Evolutionary conservation across 2,113 vertebrate genomes (phyloP).

Genomic region (Phalacrocorax aristotelis): DNA sequence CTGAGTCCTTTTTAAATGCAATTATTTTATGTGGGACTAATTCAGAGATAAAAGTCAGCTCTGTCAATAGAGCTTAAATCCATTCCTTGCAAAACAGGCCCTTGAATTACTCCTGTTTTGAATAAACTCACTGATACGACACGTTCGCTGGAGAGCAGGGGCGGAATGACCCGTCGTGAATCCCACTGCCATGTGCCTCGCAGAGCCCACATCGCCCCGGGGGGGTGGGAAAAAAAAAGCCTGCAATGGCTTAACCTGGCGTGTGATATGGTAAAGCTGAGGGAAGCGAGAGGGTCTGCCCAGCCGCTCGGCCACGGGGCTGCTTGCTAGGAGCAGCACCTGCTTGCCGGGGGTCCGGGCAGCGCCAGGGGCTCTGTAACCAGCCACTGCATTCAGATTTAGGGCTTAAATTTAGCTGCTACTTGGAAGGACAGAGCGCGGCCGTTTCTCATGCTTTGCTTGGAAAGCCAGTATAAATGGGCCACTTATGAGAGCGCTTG

Average conservation of each 20-base stretch:
- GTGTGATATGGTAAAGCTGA: background rate
- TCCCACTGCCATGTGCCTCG: no score
- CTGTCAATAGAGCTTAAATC: background rate
- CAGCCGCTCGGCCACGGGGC: accelerated
- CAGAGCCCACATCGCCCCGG: background rate
- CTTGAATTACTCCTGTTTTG: background rate
- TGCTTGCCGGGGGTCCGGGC: background rate
- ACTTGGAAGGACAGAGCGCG: background rate
- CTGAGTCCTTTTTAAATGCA: background rate
- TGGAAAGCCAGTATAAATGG: background rate
- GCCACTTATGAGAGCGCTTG: background rate
- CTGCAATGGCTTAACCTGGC: background rate
- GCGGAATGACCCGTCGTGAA: background rate
- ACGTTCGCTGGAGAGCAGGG: accelerated
- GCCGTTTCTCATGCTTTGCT: background rate
- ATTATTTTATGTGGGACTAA: background rate
- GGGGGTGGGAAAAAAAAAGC: no score
- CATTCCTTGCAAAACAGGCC: background rate
- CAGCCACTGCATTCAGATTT: background rate
- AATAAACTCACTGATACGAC: background rate
- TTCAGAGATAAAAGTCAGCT: slow-evolving; percentile 26
- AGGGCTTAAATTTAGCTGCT: background rate
- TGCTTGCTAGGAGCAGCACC: background rate
- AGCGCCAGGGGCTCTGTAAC: background rate
- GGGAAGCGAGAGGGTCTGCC: background rate